Base-by-base conservation (phyloP, 2,797 vertebrate genomes). In the Coccyzus lansbergi region DNA sequence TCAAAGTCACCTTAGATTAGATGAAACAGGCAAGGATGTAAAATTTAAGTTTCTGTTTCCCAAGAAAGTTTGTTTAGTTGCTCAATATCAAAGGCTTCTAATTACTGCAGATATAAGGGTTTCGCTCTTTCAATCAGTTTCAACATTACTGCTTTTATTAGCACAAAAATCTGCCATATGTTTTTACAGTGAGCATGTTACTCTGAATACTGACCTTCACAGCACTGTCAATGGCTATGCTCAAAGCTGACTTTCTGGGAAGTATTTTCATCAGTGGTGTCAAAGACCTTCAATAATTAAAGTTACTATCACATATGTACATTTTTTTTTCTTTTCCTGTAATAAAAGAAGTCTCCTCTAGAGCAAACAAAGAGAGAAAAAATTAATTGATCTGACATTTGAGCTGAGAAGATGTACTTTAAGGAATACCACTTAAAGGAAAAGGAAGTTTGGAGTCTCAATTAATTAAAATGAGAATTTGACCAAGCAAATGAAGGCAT, bases 281-380 rank as follows among this genome's bases (percentile, higher is more conserved):
- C 94, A 95, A 97, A 96, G 96, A 93, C 88, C 84, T 97, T 97
- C 96, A 96, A 96, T 97, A 97, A 97, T 96, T 38, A 89, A 97
- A 93, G 93, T 96, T 92, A 92, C 93, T 96, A 85, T 96, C 93
- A 95, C 85, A 93, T 92, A 64, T 67, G 72, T 90, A 89, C 67
- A 12, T 86, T 95, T 94, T 94, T 31, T 77, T 46, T 64, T 70
- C 65, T 89, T 90, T 84, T 52, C 70, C 96, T 87, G 86, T 95
- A 97, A 96, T 95, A 97, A 96, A 97, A 96, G 96, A 95, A 92
- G 87, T 95, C 95, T 97, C 69, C 94, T 97, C 94, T 76, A 95
- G 86, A 97, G 96, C 91, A 97, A 97, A 97, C 91, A 96, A 89
- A 97, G 94, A 96, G 76, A 94, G 83, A 94, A 96, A 95, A 96